Base-by-base conservation (phyloP, 2,797 vertebrate species). In the Sebastes goodei region DNA sequence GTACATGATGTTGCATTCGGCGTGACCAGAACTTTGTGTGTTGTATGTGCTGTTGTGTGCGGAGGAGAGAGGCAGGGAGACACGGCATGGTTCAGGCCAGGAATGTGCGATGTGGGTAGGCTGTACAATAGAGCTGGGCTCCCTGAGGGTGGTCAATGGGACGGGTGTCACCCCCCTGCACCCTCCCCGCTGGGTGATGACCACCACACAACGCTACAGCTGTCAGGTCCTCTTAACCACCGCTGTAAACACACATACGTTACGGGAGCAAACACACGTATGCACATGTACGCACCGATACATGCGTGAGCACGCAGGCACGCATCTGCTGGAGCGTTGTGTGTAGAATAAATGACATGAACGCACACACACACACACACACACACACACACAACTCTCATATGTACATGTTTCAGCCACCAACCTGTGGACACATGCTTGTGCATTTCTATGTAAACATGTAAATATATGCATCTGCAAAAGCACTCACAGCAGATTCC, bases 21-120 rank as follows among this genome's bases (percentile, higher is more conserved):
- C 7, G 63, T 74, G 78, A 88, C 73, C 81, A 74, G 76, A 81
- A 76, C 78, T 81, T 46, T 83, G 81, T 80, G 83, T 87, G 90
- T 89, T 80, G 65, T 55, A 75, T 84, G 81, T 81, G 76, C 52
- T 60, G 66, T 66, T 89, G 81, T 84, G 87, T 72, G 74, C 30
- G 29, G 76, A 79, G 76, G 63, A 68, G 73, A 46, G 84, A 66
- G 81, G 73, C 80, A 76, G 64, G 53, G 83, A 74, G 74, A 81
- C 81, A 76, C 72, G 71, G 81, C 83, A 80, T 89, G 91, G 81
- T 92, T 80, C 87, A 76, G 84, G 64, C 68, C 91, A 89, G 94
- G 93, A 96, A 95, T 95, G 92, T 92, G 88, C 88, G 72, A 86
- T 53, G 90, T 92, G 91, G 90, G 89, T 90, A 84, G 90, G 86